Percentiles rank a stretch among this genome's conserved stretches.
Evolutionary conservation across 1,140 invertebrate genomes (phyloP).

Genomic region (Trichoplusia ni): DNA sequence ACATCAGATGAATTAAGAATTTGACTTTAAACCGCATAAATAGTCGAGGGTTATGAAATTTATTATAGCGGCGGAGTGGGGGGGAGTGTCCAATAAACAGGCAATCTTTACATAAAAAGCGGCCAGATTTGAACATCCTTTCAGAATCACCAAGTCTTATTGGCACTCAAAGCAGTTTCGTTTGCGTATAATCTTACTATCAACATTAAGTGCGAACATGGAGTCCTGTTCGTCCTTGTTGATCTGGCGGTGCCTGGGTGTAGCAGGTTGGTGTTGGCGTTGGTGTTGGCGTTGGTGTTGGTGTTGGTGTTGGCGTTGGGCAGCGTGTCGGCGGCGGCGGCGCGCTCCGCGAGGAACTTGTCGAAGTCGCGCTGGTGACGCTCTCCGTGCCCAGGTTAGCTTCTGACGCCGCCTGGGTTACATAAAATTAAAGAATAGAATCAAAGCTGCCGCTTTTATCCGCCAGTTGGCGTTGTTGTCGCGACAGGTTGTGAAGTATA

Average conservation of each 20-base stretch:
- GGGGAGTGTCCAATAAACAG: no score
- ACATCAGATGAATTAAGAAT: no score
- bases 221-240: slow-evolving; percentile 74
- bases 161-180: background rate
- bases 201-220: slow-evolving; percentile 68
- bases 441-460: background rate
- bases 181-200: background rate
- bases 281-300: slow-evolving; percentile 74
- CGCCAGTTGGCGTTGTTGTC: no score
- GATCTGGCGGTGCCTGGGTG: slow-evolving; percentile 64
- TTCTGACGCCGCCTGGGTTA: slow-evolving; percentile 59
- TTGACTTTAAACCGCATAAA: no score
- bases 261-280: slow-evolving; percentile 34
- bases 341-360: slow-evolving; percentile 93
- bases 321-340: slow-evolving; percentile 90
- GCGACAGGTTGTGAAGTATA: background rate
- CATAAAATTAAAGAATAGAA: background rate
- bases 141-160: background rate
- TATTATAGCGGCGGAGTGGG: no score
- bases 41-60: no score
- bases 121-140: background rate
- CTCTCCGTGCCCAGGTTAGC: slow-evolving; percentile 83
- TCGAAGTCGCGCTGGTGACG: slow-evolving; percentile 95
- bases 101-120: no score
- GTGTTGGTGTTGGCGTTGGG: slow-evolving; percentile 28